A percentile compares a stretch with the other conserved stretches of the same genome.
phyloP scores from a whole-genome alignment of 2,113 vertebrate species.

The Bubo scandiacus region DNA sequence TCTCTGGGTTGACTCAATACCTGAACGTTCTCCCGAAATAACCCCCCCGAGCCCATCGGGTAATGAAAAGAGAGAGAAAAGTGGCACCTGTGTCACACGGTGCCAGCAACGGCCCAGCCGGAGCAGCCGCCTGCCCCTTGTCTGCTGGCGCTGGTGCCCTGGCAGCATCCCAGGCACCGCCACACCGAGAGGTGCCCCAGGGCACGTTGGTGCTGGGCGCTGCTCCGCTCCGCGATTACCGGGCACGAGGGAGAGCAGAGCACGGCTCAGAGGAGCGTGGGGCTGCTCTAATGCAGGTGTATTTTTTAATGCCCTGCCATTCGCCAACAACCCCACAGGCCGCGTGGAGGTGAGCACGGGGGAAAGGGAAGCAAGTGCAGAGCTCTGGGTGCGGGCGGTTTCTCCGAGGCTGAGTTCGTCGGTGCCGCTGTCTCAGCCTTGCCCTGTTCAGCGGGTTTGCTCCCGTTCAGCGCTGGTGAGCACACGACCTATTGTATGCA shows the following conservation, averaged over 20 bases:
- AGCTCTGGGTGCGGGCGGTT: neutral
- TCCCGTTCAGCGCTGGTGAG: neutral
- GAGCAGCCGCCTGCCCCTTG: neutral
- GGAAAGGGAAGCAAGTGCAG: neutral
- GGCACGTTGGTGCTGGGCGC: neutral
- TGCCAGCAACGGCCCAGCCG: rapidly evolving
- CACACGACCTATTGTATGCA: neutral
- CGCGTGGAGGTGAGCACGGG: rapidly evolving
- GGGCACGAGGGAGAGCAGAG: neutral
- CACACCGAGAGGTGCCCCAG: neutral
- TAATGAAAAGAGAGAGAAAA: neutral
- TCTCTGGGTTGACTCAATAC: neutral
- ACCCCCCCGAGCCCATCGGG: neutral
- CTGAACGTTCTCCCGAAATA: neutral
- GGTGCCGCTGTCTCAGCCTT: neutral
- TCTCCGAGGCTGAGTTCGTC: rapidly evolving
- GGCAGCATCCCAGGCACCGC: neutral
- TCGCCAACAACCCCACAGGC: neutral
- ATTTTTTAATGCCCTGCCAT: neutral
- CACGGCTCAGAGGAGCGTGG: neutral
- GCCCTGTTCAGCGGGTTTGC: neutral
- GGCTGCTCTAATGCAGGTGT: neutral
- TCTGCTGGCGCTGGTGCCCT: neutral
- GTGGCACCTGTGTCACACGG: neutral
- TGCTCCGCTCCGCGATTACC: neutral